A percentile compares a stretch with the other conserved stretches of the same genome.
Conservation (phyloP, 2,888 invertebrate species). For the Aelia acuminata region DNA sequence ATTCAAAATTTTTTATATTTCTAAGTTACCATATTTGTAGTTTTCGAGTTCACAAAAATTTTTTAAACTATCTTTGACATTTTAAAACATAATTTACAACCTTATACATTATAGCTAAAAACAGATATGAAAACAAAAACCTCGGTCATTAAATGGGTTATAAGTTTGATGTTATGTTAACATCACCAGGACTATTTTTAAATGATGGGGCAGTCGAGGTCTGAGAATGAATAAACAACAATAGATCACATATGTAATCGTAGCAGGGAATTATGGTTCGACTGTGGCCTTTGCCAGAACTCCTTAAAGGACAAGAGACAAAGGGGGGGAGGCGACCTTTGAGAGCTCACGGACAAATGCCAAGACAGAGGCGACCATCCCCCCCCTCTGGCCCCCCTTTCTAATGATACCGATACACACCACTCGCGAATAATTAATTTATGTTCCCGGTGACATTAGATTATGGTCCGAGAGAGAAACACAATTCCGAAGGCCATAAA, state of each 20-base stretch:
- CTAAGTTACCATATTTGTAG: too few species aligned
- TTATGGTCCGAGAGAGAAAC: slow-evolving; percentile 5
- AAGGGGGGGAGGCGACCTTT: slow-evolving; percentile 43
- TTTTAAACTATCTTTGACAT: too few species aligned
- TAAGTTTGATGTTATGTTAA: too few species aligned
- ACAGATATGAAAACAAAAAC: too few species aligned
- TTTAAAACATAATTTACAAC: too few species aligned
- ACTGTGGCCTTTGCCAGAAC: slow-evolving; percentile 5
- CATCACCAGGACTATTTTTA: too few species aligned
- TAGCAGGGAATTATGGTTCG: background rate
- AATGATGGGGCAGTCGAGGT: too few species aligned
- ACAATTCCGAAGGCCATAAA: slow-evolving; percentile 55
- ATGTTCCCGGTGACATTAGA: slow-evolving; percentile 53
- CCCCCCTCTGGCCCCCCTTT: background rate
- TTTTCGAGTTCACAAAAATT: too few species aligned
- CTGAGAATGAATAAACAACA: background rate
- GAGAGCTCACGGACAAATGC: slow-evolving; percentile 50
- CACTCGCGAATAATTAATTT: slow-evolving; percentile 55
- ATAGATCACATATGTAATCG: background rate
- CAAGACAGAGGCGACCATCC: slow-evolving; percentile 43
- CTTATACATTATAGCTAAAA: too few species aligned
- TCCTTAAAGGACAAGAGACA: slow-evolving; percentile 59
- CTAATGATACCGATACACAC: slow-evolving; percentile 53
- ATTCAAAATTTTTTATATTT: too few species aligned
- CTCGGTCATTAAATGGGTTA: too few species aligned